Conservation (phyloP, 1,140 invertebrate species). For the Triops cancriformis region DNA sequence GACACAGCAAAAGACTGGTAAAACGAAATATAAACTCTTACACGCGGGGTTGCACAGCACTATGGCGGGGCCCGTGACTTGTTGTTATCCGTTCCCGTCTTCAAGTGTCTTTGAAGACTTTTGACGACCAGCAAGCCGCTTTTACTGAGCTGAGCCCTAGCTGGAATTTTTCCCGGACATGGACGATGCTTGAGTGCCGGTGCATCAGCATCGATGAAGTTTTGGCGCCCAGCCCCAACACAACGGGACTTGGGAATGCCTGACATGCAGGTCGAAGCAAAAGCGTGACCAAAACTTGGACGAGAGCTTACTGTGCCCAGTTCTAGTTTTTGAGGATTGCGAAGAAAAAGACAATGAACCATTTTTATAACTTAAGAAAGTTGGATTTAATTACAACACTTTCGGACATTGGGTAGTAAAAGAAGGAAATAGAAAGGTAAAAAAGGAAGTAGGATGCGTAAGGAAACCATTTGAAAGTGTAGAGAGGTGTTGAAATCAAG, state of each 20-base stretch:
- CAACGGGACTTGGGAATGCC: constrained; percentile 8
- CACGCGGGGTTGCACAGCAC: not conserved
- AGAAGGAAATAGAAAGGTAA: not conserved
- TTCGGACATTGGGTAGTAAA: not conserved
- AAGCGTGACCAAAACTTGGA: constrained; percentile 4
- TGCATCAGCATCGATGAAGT: constrained; percentile 8
- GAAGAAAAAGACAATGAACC: too few species aligned
- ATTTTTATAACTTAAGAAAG: not conserved
- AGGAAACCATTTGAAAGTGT: not conserved
- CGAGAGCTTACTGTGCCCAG: not conserved
- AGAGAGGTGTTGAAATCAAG: not conserved
- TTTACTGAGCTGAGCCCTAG: not conserved
- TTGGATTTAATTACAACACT: not conserved
- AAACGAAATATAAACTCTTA: not conserved
- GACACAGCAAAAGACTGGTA: too few species aligned
- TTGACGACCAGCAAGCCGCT: not conserved
- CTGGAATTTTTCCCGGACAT: constrained; percentile 10
- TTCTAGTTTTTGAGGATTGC: not conserved
- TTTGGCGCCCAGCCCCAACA: constrained; percentile 3
- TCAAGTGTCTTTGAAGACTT: not conserved
- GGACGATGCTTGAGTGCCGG: constrained; percentile 1
- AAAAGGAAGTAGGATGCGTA: not conserved
- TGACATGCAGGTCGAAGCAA: constrained; percentile 12
- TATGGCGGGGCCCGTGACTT: not conserved
- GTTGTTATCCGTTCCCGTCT: not conserved